A percentile compares a stretch with the other conserved stretches of the same genome.
phyloP scores from a whole-genome alignment of 1,140 invertebrate genomes.

The Orius insidiosus region DNA sequence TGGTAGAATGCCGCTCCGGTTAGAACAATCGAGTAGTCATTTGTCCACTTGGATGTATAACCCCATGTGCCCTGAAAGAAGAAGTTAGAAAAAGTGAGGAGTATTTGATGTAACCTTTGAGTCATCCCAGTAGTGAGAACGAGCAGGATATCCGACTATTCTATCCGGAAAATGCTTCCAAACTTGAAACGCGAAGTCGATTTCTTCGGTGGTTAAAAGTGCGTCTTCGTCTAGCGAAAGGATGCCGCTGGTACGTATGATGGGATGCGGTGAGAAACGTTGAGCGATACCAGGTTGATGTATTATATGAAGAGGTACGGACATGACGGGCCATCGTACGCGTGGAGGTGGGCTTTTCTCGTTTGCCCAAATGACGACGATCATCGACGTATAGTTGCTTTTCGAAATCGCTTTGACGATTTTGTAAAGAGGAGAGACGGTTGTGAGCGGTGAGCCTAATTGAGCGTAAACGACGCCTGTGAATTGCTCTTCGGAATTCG shows the following conservation, averaged over 20 bases:
- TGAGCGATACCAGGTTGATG: conserved; percentile 49
- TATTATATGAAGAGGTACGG: conserved; percentile 62
- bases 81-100: background rate
- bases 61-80: conserved; percentile 59
- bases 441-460: conserved; percentile 41
- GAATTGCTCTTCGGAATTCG: conserved; percentile 44
- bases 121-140: conserved; percentile 92
- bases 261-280: conserved; percentile 65
- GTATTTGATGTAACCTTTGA: conserved; percentile 58
- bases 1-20: conserved; percentile 89
- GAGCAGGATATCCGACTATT: conserved; percentile 85
- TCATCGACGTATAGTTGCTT: conserved; percentile 68
- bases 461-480: conserved; percentile 81
- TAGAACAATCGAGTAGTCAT: conserved; percentile 89
- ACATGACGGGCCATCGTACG: conserved; percentile 48
- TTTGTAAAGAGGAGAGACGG: conserved; percentile 60
- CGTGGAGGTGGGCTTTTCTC: conserved; percentile 57
- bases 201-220: conserved; percentile 77
- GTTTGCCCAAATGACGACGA: conserved; percentile 81
- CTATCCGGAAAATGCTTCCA: conserved; percentile 88
- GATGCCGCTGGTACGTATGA: conserved; percentile 77
- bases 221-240: conserved; percentile 88
- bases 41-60: conserved; percentile 91
- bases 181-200: conserved; percentile 89
- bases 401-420: conserved; percentile 65